Base-by-base conservation (phyloP, 1,140 invertebrate species). In the Galendromus occidentalis region DNA sequence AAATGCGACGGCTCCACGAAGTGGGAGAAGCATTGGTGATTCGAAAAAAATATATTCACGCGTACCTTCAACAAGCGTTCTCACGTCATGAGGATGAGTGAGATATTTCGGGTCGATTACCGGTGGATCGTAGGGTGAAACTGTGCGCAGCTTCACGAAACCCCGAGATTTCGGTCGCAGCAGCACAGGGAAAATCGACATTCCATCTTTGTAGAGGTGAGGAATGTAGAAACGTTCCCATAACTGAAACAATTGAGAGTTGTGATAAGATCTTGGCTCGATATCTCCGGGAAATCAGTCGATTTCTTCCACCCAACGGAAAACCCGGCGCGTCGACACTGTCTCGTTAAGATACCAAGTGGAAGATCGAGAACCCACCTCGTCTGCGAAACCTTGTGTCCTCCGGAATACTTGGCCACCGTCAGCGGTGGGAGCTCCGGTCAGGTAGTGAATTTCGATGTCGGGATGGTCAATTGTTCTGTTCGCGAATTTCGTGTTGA, bases 371-470 rank as follows among this genome's bases (percentile, higher is more conserved):
- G n/a, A 39, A 39, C 0, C 77, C 71, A 87, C 88, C 44, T 86
- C 83, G 65, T 88, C 83, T 0, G 81, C 83, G 0, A 90, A 73
- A 0, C 87, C 85, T 69, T 90, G 86, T 0, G 86, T 86, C 44
- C 77, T 82, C 70, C 85, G 86, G 66, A 72, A 70, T 55, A 66
- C 71, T 64, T 69, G 68, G 5, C 84, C 85, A n/a, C 84, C 84
- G 69, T 89, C 87, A 0, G 86, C 86, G 55, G 79, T 82, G 0
- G 84, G 85, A 0, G 85, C 86, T 0, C 84, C 82, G n/a, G 86
- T 85, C 0, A 86, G 84, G 72, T 90, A 76, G 84, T 88, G 90
- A 71, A 91, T 89, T 69, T 90, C 86, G 65, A 91, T 89, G 71
- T 92, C 88, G 0, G 88, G 88, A 86, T 86, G 91, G 71, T 90